phyloP scores from a whole-genome alignment of 2,888 invertebrate genomes.

The Caenorhabditis angaria region DNA sequence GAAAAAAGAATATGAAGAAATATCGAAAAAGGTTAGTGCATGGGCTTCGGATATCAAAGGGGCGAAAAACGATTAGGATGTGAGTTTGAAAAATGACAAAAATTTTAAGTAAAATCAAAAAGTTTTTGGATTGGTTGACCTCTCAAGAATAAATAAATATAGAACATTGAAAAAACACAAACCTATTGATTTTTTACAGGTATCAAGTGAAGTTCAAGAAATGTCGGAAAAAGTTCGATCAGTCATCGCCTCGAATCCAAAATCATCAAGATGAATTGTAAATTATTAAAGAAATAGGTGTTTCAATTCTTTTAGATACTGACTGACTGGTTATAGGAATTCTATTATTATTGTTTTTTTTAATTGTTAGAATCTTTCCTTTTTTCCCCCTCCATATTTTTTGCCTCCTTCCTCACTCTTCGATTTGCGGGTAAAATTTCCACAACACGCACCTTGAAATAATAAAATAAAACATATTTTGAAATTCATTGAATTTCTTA shows the following conservation, averaged over 20 bases:
- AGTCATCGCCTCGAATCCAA: slow-evolving; percentile 13
- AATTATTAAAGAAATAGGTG: not conserved
- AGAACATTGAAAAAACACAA: not conserved
- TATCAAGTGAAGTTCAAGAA: slow-evolving; percentile 49
- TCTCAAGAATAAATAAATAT: too few species aligned
- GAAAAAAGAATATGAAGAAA: slow-evolving; percentile 79
- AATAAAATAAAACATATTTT: not conserved
- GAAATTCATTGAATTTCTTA: not conserved
- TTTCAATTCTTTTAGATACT: not conserved
- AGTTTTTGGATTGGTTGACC: not conserved
- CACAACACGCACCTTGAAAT: not conserved
- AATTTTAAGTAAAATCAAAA: not conserved
- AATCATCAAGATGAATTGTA: not conserved
- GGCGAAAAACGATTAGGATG: not conserved
- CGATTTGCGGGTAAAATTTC: not conserved
- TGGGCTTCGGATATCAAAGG: not conserved
- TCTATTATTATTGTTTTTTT: not conserved
- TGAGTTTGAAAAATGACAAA: not conserved
- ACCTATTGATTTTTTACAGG: slow-evolving; percentile 26
- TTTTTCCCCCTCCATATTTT: not conserved
- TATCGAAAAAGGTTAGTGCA: slow-evolving; percentile 52
- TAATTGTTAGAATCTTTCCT: not conserved
- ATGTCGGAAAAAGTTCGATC: slow-evolving; percentile 53
- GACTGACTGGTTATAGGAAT: too few species aligned
- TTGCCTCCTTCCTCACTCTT: not conserved